A percentile compares a stretch with the other conserved stretches of the same genome.
phyloP scores from a whole-genome alignment of 2,888 invertebrate species.

The Tachina fera region DNA sequence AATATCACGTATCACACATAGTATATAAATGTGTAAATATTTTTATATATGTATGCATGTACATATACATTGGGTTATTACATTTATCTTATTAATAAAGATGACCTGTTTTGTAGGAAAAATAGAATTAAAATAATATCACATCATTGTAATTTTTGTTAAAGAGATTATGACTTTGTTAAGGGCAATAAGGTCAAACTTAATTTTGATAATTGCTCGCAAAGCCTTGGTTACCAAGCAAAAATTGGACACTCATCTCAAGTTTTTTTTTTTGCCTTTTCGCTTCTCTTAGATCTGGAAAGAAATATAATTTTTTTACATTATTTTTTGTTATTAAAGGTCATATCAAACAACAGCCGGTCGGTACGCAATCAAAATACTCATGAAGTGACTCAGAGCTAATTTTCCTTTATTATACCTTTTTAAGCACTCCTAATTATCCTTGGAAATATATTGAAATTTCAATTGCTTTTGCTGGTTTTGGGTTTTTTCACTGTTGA shows the following conservation, averaged over 20 bases:
- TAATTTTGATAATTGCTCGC: conserved; percentile 43
- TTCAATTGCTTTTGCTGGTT: not conserved
- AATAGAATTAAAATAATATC: not conserved
- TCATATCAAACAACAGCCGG: not conserved
- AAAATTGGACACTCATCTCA: not conserved
- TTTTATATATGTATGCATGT: too few species aligned
- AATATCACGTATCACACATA: too few species aligned
- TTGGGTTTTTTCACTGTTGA: not conserved
- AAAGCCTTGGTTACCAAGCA: conserved; percentile 23
- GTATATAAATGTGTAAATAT: too few species aligned
- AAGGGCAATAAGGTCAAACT: not conserved
- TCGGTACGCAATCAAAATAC: not conserved
- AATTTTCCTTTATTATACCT: not conserved
- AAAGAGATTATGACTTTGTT: not conserved
- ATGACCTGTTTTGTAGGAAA: not conserved
- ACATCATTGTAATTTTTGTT: conserved; percentile 35
- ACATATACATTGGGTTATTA: not conserved
- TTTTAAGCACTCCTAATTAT: conserved; percentile 6
- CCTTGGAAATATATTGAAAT: not conserved
- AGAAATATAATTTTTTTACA: not conserved
- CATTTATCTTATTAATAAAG: conserved; percentile 11
- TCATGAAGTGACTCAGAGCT: not conserved
- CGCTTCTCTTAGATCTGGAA: too few species aligned
- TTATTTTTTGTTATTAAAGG: not conserved
- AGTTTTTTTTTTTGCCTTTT: not conserved